Conservation (phyloP, 2,797 vertebrate species). For the Neomorphus geoffroyi region DNA sequence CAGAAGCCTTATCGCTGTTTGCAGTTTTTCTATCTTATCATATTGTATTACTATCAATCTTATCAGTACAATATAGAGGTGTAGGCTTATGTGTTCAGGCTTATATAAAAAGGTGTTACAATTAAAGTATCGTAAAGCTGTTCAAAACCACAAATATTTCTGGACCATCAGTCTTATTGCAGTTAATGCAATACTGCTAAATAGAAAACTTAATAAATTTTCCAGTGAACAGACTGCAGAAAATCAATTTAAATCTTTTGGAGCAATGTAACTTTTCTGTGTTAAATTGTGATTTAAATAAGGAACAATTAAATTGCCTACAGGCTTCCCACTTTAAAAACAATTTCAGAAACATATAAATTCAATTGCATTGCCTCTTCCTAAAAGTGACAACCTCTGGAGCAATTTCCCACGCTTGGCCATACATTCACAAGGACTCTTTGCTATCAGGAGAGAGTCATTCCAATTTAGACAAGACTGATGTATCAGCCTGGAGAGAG, state of each 20-base stretch:
- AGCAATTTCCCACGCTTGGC: constrained; percentile 8
- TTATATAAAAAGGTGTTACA: neutral
- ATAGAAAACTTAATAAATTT: neutral
- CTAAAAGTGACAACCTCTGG: constrained; percentile 32
- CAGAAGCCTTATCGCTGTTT: constrained; percentile 4
- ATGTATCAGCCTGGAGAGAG: neutral
- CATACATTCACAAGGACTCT: neutral
- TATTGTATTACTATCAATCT: constrained; percentile 22
- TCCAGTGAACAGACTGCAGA: neutral
- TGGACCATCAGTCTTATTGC: neutral
- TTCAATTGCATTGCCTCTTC: neutral
- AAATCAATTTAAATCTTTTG: neutral
- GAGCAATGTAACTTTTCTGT: neutral
- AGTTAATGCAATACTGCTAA: neutral
- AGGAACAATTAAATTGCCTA: constrained; percentile 2
- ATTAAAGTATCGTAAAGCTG: neutral
- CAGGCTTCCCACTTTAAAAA: neutral
- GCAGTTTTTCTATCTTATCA: constrained; percentile 12
- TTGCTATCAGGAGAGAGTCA: neutral
- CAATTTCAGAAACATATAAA: constrained; percentile 24
- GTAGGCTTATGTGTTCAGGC: constrained; percentile 8
- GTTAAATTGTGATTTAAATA: neutral
- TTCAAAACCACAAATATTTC: constrained; percentile 34
- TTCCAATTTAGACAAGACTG: neutral
- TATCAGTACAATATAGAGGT: neutral